Evolutionary conservation across 1,140 invertebrate species (phyloP), one percentile per base, ranked within the genome.

Genomic region (Drosophila micromelanica): DNA sequence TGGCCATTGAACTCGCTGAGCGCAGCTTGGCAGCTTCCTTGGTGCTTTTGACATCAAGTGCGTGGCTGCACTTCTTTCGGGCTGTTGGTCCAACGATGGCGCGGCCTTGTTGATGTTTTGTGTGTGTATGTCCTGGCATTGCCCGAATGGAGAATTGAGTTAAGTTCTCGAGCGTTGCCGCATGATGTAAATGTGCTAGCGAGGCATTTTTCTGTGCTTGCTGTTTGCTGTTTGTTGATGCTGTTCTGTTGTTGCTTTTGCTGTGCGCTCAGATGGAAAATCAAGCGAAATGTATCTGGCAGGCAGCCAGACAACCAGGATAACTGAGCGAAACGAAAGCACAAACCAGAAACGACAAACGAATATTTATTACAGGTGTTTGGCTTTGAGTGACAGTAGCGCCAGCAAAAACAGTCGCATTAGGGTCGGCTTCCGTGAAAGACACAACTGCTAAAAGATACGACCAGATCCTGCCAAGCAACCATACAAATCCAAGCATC

Each of bases 351-450:
- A 80, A 86, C 84, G 82, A 76, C 84, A 86, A 89, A 89, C 84
- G 84, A 89, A 89, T 86, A 86, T 87, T 89, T 86, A 86, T 86
- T 86, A 86, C 82, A 86, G 82, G 82, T 86, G 82, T 86, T 86
- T 86, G 82, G 82, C 79, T 86, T 82, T 89, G 82, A 86, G 75
- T 86, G 82, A 89, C 82, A 87, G 82, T 49, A 72, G 68, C 35
- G 49, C 37, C 45, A 73, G 63, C 42, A 46, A 61, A 61, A 61
- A 69, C 65, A 76, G 62, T 45, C 73, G 63, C 75, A 85, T 79
- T 75, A 76, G 55, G 55, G 71, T 45, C 52, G 45, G 15, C 40
- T 61, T 23, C 15, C 38, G 38, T 20, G 11, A 43, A 32, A 32
- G 35, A 40, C 55, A 43, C 32, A 46, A 64, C 55, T 57, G 43